These are phyloP conservation scores for Drosophila parabipectinata DNA, from an alignment of 1,140 invertebrate species.

Conservation along the genomic window DNA sequence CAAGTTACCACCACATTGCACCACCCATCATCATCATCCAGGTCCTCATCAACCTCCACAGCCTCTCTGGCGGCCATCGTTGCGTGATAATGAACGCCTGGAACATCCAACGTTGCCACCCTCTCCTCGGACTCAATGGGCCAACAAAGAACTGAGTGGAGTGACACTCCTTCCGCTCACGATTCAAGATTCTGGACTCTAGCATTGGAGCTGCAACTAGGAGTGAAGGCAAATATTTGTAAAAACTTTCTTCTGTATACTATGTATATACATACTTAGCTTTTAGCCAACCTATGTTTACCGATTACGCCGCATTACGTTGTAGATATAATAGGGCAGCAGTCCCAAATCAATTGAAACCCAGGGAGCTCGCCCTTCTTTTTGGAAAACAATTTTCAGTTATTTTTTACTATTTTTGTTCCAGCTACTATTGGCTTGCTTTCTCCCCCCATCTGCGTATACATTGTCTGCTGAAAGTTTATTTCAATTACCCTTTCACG, in stretches of 20 bases:
- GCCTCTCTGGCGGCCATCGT: conserved; percentile 70
- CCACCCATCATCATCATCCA: conserved; percentile 28
- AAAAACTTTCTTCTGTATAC: conserved; percentile 48
- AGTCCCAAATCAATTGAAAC: conserved; percentile 15
- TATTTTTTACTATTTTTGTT: conserved; percentile 14
- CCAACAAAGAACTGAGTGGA: conserved; percentile 29
- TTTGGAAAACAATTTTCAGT: not conserved
- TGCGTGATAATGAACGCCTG: conserved; percentile 69
- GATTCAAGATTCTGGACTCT: conserved; percentile 38
- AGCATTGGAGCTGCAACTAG: conserved; percentile 10
- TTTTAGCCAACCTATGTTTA: conserved; percentile 42
- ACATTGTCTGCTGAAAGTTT: conserved; percentile 40
- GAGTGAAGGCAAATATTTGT: conserved; percentile 19
- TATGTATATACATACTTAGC: conserved; percentile 53
- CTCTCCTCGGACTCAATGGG: not conserved
- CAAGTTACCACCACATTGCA: conserved; percentile 31
- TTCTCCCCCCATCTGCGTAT: conserved; percentile 11
- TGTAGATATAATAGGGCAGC: conserved; percentile 32
- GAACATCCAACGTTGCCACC: conserved; percentile 25
- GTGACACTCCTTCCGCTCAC: conserved; percentile 50
- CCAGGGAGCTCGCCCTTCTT: conserved; percentile 14
- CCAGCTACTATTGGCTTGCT: conserved; percentile 24
- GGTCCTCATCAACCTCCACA: conserved; percentile 31
- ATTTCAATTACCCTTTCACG: conserved; percentile 31
- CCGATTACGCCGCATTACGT: conserved; percentile 33